Evolutionary conservation across 2,797 vertebrate species (phyloP).

Genomic region (Xenops minutus): DNA sequence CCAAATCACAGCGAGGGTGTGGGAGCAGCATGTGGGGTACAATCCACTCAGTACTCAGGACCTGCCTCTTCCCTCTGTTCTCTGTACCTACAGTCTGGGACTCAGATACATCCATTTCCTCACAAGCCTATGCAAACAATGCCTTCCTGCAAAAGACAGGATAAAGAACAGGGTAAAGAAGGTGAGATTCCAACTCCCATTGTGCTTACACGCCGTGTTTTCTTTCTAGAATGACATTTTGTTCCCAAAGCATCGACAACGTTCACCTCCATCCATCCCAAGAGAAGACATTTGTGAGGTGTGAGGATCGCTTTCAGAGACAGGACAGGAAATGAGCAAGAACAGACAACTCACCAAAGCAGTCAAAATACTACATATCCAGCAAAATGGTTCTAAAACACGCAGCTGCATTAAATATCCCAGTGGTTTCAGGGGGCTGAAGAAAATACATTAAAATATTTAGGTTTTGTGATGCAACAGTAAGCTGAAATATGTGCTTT

Average conservation of each 20-base stretch:
- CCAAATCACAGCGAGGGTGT: not conserved
- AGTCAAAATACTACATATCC: not conserved
- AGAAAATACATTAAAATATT: not conserved
- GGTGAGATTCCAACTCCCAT: too few relatives aligned
- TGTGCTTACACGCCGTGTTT: constrained; percentile 14
- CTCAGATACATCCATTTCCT: not conserved
- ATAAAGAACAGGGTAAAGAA: not conserved
- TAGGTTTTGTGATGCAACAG: not conserved
- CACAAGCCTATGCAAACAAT: not conserved
- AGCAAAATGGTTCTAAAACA: not conserved
- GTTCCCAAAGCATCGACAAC: constrained; percentile 78
- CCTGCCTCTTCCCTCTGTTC: not conserved
- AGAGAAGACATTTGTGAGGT: constrained; percentile 86
- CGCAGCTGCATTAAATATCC: not conserved
- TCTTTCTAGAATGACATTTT: constrained; percentile 83
- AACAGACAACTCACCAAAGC: not conserved
- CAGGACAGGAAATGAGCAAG: not conserved
- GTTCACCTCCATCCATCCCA: constrained; percentile 78
- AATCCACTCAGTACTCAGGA: rapidly evolving
- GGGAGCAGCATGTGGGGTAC: not conserved
- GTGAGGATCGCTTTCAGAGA: constrained; percentile 59
- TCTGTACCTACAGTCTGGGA: not conserved
- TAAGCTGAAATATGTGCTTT: not conserved
- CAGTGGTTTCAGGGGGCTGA: not conserved
- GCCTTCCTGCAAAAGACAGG: not conserved